A percentile compares a stretch with the other conserved stretches of the same genome.
Evolutionary conservation across 2,888 invertebrate genomes (phyloP).

Genomic region (Kryphioiulus occultus): DNA sequence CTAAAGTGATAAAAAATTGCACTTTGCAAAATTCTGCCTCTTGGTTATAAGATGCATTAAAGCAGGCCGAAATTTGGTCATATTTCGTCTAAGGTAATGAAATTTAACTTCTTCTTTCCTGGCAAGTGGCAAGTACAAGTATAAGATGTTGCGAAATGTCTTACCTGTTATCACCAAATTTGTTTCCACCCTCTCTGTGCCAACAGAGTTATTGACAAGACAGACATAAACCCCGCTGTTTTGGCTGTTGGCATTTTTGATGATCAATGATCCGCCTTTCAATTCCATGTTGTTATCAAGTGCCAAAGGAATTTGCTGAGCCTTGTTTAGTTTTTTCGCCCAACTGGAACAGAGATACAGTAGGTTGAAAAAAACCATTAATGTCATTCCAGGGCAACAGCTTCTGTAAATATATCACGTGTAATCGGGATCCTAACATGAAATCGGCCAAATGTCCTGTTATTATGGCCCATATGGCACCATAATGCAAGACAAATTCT

Average conservation of each 20-base stretch:
- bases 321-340: conserved; percentile 64
- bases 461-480: background rate
- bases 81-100: no score
- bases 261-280: conserved; percentile 92
- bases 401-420: background rate
- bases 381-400: background rate
- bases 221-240: conserved; percentile 95
- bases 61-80: no score
- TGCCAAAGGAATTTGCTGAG: conserved; percentile 77
- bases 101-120: no score
- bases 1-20: no score
- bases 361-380: background rate
- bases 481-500: conserved; percentile 7
- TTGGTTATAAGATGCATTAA: no score
- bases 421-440: background rate
- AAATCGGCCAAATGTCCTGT: background rate
- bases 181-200: conserved; percentile 89
- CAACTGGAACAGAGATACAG: conserved; percentile 64
- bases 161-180: conserved; percentile 85
- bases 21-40: no score
- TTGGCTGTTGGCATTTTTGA: conserved; percentile 89
- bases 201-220: conserved; percentile 93
- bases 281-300: conserved; percentile 83
- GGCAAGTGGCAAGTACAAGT: background rate
- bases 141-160: background rate